A percentile compares a stretch with the other conserved stretches of the same genome.
Conservation (phyloP, 2,888 invertebrate genomes). For the Noctua janthe region DNA sequence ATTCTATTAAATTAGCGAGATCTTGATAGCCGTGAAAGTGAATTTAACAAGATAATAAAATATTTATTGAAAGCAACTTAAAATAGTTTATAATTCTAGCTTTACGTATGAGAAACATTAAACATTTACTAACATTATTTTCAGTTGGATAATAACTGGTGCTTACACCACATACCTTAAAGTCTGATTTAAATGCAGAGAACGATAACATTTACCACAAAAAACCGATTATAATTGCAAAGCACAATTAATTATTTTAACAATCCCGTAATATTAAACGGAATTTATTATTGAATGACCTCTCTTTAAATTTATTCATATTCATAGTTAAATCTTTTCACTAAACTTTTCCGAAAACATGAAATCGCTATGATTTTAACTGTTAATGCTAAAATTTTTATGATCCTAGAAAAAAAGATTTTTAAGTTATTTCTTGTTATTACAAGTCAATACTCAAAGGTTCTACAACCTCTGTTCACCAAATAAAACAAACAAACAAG, state of each 20-base stretch:
- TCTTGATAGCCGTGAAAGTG: conserved; percentile 21
- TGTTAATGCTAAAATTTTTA: background rate
- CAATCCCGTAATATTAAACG: background rate
- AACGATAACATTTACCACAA: conserved; percentile 29
- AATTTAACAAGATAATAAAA: background rate
- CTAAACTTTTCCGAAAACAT: background rate
- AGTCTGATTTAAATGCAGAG: conserved; percentile 32
- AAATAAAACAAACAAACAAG: conserved; percentile 4
- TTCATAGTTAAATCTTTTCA: conserved; percentile 1
- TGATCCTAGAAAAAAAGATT: background rate
- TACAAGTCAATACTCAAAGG: background rate
- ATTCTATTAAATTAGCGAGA: conserved; percentile 41
- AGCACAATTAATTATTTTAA: conserved; percentile 43
- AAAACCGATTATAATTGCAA: conserved; percentile 46
- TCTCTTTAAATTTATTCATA: background rate
- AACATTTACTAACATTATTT: background rate
- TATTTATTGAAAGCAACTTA: no score
- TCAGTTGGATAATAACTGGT: conserved; percentile 15
- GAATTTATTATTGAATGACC: conserved; percentile 3
- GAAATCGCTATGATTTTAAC: background rate
- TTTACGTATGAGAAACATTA: background rate
- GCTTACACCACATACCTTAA: conserved; percentile 22
- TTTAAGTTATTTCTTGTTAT: background rate
- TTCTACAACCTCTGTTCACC: conserved; percentile 12
- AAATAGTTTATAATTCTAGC: background rate